phyloP scores from a whole-genome alignment of 2,888 invertebrate genomes.

The Mimachlamys varia region DNA sequence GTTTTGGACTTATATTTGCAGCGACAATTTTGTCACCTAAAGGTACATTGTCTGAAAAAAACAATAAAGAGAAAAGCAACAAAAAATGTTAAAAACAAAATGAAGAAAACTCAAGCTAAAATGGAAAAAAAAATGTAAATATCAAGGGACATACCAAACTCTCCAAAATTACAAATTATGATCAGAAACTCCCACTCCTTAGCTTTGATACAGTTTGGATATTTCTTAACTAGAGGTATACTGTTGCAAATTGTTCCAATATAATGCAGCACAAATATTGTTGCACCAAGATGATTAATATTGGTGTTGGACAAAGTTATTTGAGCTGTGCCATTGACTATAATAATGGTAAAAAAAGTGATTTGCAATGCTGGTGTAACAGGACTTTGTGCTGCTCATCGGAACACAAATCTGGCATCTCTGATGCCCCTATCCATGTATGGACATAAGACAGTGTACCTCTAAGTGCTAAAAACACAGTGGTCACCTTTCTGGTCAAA shows the following conservation, averaged over 20 bases:
- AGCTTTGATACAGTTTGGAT: conserved; percentile 33
- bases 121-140: conserved; percentile 8
- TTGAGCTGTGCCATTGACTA: too few relatives aligned
- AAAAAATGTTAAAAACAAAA: background rate
- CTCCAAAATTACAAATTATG: background rate
- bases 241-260: conserved; percentile 40
- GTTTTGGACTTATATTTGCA: conserved; percentile 43
- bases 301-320: background rate
- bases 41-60: conserved; percentile 53
- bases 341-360: background rate
- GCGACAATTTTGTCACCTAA: conserved; percentile 47
- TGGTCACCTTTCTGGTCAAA: conserved; percentile 29
- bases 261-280: background rate
- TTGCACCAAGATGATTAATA: background rate
- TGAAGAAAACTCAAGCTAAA: conserved; percentile 2
- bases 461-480: conserved; percentile 49
- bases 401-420: conserved; percentile 13
- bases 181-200: background rate
- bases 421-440: background rate
- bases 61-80: background rate
- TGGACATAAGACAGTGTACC: conserved; percentile 49
- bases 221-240: conserved; percentile 45
- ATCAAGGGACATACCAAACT: background rate
- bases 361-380: background rate
- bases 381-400: conserved; percentile 11